phyloP scores from a whole-genome alignment of 2,113 vertebrate species.

The Fregetta grallaria region DNA sequence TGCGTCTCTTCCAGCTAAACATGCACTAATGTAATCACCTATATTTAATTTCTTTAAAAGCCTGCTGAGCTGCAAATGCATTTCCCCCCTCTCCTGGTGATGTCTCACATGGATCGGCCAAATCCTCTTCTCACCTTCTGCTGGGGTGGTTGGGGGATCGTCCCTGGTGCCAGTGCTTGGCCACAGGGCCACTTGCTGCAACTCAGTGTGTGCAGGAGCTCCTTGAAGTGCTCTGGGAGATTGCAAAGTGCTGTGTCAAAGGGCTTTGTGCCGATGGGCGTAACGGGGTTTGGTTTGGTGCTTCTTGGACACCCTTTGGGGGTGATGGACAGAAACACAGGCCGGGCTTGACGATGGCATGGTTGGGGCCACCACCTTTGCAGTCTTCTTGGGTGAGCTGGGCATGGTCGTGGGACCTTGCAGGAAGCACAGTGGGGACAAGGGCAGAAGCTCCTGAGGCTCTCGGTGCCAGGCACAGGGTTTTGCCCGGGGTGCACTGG shows the following conservation, averaged over 20 bases:
- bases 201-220: background rate
- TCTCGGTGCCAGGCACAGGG: accelerated
- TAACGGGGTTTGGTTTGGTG: accelerated
- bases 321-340: accelerated
- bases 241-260: background rate
- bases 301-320: background rate
- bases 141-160: background rate
- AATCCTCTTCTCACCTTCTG: background rate
- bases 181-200: background rate
- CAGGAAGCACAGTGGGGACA: background rate
- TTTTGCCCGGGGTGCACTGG: background rate
- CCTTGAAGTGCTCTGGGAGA: background rate
- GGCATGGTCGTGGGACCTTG: background rate
- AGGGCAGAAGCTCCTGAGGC: background rate
- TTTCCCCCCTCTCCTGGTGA: background rate
- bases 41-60: background rate
- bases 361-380: background rate
- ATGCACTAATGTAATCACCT: background rate
- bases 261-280: background rate
- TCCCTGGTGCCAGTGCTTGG: background rate
- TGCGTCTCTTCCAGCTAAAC: background rate
- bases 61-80: background rate
- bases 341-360: accelerated
- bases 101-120: background rate
- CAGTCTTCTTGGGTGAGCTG: background rate